phyloP scores from a whole-genome alignment of 1,140 invertebrate genomes.

The Lamellibrachia luymesi region DNA sequence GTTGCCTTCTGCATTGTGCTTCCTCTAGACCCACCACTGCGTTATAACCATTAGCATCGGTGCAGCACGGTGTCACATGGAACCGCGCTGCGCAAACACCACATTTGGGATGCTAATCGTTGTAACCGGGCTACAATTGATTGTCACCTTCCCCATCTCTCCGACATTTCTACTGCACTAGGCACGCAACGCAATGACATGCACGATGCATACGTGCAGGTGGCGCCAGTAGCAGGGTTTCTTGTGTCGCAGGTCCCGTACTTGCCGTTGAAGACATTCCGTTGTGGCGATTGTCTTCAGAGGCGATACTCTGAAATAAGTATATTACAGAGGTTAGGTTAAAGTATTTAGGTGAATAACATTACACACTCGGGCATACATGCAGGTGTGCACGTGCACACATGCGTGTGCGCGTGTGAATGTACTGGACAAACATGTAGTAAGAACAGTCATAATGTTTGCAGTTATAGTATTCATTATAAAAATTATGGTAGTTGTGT shows the following conservation, averaged over 20 bases:
- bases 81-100: background rate
- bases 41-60: background rate
- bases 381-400: too few species aligned
- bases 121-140: background rate
- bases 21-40: background rate
- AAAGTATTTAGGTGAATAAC: background rate
- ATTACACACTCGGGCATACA: too few species aligned
- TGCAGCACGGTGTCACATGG: background rate
- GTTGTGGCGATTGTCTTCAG: background rate
- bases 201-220: background rate
- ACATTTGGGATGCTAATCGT: background rate
- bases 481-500: too few species aligned
- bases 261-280: background rate
- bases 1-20: constrained; percentile 8
- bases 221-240: background rate
- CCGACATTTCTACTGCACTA: background rate
- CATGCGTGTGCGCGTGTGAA: too few species aligned
- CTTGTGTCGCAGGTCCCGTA: background rate
- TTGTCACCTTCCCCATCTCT: background rate
- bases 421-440: background rate
- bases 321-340: background rate
- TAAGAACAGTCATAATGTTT: too few species aligned
- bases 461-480: too few species aligned
- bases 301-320: background rate
- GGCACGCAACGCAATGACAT: background rate